A percentile compares a stretch with the other conserved stretches of the same genome.
These are phyloP conservation scores for Rattus norvegicus DNA, from an alignment of 2,113 vertebrate genomes.

Conservation along the genomic window DNA sequence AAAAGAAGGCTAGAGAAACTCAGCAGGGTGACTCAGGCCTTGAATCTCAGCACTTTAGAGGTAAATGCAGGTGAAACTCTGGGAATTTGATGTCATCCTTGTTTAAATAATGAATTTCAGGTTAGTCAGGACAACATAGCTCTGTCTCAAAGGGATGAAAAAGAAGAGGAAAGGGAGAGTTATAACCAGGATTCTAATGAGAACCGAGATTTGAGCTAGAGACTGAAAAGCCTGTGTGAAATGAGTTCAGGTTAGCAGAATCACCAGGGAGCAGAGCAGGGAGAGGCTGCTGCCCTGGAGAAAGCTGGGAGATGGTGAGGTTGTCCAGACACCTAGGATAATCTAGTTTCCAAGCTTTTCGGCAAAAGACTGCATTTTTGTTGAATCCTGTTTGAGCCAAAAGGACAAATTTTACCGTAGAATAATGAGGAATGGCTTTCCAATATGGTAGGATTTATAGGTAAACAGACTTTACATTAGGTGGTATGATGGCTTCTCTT, in stretches of 20 bases:
- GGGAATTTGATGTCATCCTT: background rate
- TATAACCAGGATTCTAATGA: background rate
- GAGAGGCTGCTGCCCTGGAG: accelerated
- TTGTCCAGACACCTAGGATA: background rate
- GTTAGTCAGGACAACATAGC: background rate
- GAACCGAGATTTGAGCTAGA: background rate
- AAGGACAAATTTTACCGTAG: background rate
- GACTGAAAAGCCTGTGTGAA: background rate
- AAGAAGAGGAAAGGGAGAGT: background rate
- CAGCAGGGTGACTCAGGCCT: background rate
- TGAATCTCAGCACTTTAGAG: background rate
- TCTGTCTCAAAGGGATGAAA: background rate
- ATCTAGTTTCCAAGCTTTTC: background rate
- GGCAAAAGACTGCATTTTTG: background rate
- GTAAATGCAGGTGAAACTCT: background rate
- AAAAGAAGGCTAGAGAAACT: background rate
- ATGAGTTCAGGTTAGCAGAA: background rate
- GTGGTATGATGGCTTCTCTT: background rate
- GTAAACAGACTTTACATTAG: background rate
- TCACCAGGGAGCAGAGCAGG: too few species aligned
- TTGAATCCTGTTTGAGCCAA: background rate
- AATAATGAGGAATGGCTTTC: background rate
- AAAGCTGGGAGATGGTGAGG: background rate
- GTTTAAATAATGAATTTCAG: background rate
- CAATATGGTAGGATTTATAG: background rate